Evolutionary conservation across 2,113 vertebrate species (phyloP), one percentile per base, ranked within the genome.

Genomic region (Aramus guarauna): DNA sequence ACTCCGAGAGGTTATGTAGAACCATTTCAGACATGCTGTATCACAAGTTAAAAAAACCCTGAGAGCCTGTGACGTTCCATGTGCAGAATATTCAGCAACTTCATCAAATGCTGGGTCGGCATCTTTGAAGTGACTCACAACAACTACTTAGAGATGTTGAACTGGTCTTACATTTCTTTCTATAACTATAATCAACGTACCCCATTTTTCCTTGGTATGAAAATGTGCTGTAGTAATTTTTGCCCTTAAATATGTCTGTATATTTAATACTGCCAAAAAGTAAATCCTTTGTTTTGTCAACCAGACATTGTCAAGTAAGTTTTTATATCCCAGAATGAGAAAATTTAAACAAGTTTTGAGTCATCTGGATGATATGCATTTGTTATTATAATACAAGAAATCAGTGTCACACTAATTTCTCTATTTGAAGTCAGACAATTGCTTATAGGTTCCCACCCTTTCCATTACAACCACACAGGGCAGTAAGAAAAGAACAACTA

Each of bases 211-310:
- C 52, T 59, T 76, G 45, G 20, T 85, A 77, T 82, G 74, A 88
- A 88, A 93, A 92, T 43, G 37, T 78, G 32, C 63, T 75, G 55
- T 26, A 89, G 74, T 66, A 29, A 92, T 69, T 81, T 81, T 23
- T 73, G 43, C 48, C 77, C 45, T 86, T 52, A 78, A 88, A 68
- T 75, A 91, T 19, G 18, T 48, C 78, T 82, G 50, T 90, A 9
- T 89, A 82, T 91, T 92, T 92, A 84, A 92, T 58, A 48, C 56
- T 85, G 80, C 76, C 91, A 95, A 68, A 0, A 0, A 92, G 39
- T 39, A 77, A 92, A 85, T 62, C 56, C 87, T 95, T 91, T 94
- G 91, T 87, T 94, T 96, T 79, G 53, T 82, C 56, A 81, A 91
- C 24, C 74, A 94, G 84, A 84, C 86, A 24, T 45, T 72, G 86